Evolutionary conservation across 2,888 invertebrate species (phyloP).

Genomic region (Merodon equestris): DNA sequence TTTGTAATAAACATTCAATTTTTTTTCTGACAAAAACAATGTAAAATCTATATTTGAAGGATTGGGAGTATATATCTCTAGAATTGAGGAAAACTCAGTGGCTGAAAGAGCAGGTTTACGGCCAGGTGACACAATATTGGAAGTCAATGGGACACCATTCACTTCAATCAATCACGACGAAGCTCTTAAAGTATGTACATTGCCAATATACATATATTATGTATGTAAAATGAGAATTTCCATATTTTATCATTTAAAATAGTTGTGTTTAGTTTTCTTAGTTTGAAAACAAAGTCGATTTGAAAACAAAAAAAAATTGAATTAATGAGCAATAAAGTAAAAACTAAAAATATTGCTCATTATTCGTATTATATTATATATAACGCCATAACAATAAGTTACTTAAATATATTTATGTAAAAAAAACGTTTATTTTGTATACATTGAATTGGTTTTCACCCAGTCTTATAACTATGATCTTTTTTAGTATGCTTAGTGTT

Average conservation of each 20-base stretch:
- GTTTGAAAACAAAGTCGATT: no score
- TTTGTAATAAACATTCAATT: not conserved
- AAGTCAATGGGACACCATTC: constrained; percentile 96
- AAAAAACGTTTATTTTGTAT: constrained; percentile 16
- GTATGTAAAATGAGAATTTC: no score
- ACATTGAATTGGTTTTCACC: constrained; percentile 7
- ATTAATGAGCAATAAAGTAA: no score
- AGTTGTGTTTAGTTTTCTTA: not conserved
- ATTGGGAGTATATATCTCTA: constrained; percentile 93
- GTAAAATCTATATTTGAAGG: constrained; percentile 79
- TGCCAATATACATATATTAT: no score
- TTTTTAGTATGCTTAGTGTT: constrained; percentile 21
- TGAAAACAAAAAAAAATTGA: no score
- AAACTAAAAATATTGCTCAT: no score
- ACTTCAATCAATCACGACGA: constrained; percentile 95
- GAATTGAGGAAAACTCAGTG: constrained; percentile 93
- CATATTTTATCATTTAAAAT: no score
- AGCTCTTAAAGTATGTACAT: constrained; percentile 88
- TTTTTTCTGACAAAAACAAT: not conserved
- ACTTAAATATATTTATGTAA: no score
- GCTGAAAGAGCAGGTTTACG: constrained; percentile 92
- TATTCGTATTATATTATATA: no score
- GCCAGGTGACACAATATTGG: constrained; percentile 96
- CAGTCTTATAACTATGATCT: constrained; percentile 16
- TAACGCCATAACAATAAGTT: no score